Percentiles rank a stretch among this genome's conserved stretches.
These are phyloP conservation scores for Teleogryllus occipitalis DNA, from an alignment of 1,140 invertebrate species.

Conservation along the genomic window DNA sequence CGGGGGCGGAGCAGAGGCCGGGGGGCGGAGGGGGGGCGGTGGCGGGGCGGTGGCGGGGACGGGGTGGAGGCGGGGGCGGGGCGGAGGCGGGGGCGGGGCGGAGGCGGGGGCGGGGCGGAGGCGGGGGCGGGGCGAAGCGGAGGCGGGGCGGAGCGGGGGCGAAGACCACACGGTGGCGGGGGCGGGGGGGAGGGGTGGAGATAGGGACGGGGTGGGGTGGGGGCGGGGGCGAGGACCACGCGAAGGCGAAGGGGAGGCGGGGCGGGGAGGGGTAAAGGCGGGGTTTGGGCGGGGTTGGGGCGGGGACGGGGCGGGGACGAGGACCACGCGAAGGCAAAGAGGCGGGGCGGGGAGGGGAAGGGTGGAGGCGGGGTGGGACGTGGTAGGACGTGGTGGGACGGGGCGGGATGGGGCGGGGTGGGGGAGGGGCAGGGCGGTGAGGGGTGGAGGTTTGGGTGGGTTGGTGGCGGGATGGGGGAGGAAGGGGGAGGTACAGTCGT, in stretches of 20 bases:
- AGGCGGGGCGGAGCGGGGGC: neutral
- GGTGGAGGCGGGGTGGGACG: neutral
- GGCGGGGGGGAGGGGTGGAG: neutral
- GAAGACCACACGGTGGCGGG: neutral
- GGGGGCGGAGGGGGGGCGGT: neutral
- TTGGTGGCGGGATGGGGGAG: neutral
- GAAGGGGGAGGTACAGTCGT: too few relatives aligned
- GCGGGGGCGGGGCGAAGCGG: neutral
- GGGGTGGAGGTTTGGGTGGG: neutral
- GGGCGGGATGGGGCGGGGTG: neutral
- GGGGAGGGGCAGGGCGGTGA: neutral
- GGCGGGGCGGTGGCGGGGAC: neutral
- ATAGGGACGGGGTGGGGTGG: neutral
- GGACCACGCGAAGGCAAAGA: neutral
- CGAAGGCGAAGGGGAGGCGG: neutral
- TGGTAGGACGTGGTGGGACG: neutral
- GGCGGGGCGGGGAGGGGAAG: neutral
- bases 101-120: neutral
- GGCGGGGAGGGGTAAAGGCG: neutral
- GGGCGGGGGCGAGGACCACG: neutral
- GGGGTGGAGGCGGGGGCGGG: neutral
- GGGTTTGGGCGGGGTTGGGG: neutral
- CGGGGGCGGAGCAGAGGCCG: neutral
- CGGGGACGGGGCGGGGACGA: neutral
- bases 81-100: neutral